Evolutionary conservation across 2,797 vertebrate genomes (phyloP).

Genomic region (Pseudochromis fuscus): DNA sequence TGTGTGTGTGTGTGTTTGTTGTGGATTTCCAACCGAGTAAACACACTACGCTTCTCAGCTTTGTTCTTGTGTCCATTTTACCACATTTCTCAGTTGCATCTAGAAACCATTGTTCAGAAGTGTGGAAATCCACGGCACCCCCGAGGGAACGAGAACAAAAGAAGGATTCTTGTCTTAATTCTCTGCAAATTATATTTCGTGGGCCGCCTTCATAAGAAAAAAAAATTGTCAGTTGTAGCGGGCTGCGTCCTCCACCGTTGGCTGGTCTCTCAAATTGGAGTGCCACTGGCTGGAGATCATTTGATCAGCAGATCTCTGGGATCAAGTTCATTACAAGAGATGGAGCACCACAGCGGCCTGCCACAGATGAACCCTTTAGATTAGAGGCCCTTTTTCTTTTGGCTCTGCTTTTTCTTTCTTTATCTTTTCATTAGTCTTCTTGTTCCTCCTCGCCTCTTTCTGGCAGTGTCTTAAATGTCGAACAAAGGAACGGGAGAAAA

Average conservation of each 20-base stretch:
- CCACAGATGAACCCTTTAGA: slow-evolving; percentile 59
- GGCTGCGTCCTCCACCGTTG: slow-evolving; percentile 37
- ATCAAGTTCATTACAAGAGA: slow-evolving; percentile 71
- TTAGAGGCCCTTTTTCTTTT: slow-evolving; percentile 41
- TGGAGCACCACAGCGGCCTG: slow-evolving; percentile 35
- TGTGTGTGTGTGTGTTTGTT: slow-evolving; percentile 57
- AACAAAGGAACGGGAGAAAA: background rate
- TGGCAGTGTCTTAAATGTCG: background rate
- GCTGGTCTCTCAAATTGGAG: slow-evolving; percentile 54
- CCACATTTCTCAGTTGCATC: slow-evolving; percentile 38
- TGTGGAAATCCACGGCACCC: slow-evolving; percentile 24
- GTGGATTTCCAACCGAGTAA: slow-evolving; percentile 58
- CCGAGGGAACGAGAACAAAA: slow-evolving; percentile 36
- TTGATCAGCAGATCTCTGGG: slow-evolving; percentile 68
- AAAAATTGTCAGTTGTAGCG: slow-evolving; percentile 10
- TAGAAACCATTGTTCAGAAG: slow-evolving; percentile 39
- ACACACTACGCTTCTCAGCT: slow-evolving; percentile 28
- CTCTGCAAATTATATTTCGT: slow-evolving; percentile 31
- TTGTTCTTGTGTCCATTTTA: slow-evolving; percentile 21
- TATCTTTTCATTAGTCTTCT: slow-evolving; percentile 30
- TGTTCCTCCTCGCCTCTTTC: background rate
- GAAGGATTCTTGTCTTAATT: slow-evolving; percentile 46
- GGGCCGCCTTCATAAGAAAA: background rate
- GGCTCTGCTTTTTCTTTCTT: slow-evolving; percentile 15
- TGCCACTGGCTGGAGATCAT: slow-evolving; percentile 45